A percentile compares a stretch with the other conserved stretches of the same genome.
Conservation (phyloP, 2,113 vertebrate species). For the Ptyas mucosa region DNA sequence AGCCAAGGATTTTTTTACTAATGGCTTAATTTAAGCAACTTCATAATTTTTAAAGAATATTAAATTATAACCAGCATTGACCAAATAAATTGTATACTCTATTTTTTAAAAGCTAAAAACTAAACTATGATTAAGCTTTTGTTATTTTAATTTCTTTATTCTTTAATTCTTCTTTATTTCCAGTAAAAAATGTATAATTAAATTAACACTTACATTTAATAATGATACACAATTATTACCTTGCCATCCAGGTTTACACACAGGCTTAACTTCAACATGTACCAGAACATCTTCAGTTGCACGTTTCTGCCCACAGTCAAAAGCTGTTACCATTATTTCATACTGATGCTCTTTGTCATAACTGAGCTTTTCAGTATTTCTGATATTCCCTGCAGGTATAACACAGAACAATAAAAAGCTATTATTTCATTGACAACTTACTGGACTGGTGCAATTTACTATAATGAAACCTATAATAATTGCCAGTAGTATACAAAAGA, state of each 20-base stretch:
- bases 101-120: neutral
- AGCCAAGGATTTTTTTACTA: neutral
- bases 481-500: neutral
- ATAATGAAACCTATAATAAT: neutral
- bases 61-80: neutral
- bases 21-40: neutral
- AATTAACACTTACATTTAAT: neutral
- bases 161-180: neutral
- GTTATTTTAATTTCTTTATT: neutral
- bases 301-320: constrained; percentile 93
- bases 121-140: neutral
- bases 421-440: neutral
- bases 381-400: constrained; percentile 84
- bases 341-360: constrained; percentile 87
- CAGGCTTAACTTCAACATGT: constrained; percentile 87
- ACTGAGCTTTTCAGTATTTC: constrained; percentile 92
- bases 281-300: constrained; percentile 82
- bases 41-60: neutral
- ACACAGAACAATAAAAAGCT: neutral
- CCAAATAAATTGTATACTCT: neutral
- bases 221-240: constrained; percentile 69
- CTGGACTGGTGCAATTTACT: neutral
- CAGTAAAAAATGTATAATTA: neutral
- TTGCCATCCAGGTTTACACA: constrained; percentile 98
- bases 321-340: constrained; percentile 90